Conservation (phyloP, 2,797 vertebrate species). For the Furcifer pardalis region DNA sequence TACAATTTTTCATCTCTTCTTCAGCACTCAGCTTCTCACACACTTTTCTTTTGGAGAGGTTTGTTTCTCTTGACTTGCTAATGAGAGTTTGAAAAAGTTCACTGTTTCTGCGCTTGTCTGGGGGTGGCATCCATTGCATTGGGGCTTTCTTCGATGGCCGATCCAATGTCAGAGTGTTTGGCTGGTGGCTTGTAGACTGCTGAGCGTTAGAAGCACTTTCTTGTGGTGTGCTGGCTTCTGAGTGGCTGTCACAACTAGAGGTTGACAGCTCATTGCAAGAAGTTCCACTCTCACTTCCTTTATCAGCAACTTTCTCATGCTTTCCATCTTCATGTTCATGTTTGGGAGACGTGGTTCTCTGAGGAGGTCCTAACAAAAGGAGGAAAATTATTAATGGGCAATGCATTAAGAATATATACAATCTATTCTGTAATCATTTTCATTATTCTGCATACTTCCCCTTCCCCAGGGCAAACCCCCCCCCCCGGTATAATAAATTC, state of each 20-base stretch:
- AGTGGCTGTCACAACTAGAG: slow-evolving; percentile 89
- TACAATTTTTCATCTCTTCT: slow-evolving; percentile 91
- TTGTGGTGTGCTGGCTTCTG: slow-evolving; percentile 85
- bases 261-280: slow-evolving; percentile 88
- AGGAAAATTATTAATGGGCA: slow-evolving; percentile 38
- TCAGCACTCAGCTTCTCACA: slow-evolving; percentile 85
- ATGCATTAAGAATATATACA: slow-evolving; percentile 21
- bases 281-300: slow-evolving; percentile 89
- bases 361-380: slow-evolving; percentile 78
- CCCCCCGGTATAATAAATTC: too few relatives aligned
- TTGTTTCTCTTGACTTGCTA: slow-evolving; percentile 84
- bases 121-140: slow-evolving; percentile 84
- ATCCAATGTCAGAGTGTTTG: slow-evolving; percentile 86
- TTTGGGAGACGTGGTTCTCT: slow-evolving; percentile 79
- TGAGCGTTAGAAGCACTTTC: slow-evolving; percentile 76
- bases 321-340: slow-evolving; percentile 83
- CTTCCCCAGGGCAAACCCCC: too few relatives aligned
- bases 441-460: not conserved
- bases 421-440: too few relatives aligned
- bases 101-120: slow-evolving; percentile 89
- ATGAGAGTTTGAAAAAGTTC: slow-evolving; percentile 91
- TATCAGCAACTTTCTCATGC: slow-evolving; percentile 81
- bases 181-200: slow-evolving; percentile 79
- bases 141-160: slow-evolving; percentile 85
- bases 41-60: slow-evolving; percentile 86